Base-by-base conservation (phyloP, 1,140 invertebrate genomes). In the Trichonephila inaurata region DNA sequence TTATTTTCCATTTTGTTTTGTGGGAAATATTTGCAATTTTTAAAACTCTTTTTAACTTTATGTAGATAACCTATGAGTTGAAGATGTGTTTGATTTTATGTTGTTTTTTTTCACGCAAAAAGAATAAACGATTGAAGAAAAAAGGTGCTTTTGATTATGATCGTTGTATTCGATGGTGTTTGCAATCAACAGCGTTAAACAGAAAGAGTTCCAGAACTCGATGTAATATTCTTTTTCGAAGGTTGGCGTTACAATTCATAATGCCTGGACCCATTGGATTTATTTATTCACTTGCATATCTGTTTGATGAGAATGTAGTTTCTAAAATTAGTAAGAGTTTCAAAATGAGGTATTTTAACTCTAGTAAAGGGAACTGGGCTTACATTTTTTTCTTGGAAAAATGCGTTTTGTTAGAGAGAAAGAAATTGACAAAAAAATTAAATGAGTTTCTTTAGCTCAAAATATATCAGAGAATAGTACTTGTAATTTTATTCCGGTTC, bases 1-100 rank as follows among this genome's bases (percentile, higher is more conserved):
- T 77, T 28, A 77, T 77, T 40, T 77, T 33, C 72, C 28, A 33
- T 77, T 77, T 77, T 77, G 72, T 33, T 77, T 77, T 77, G 72
- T 14, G 72, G 72, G 14, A 77, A 33, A 33, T 77, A 40, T 77
- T 77, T 77, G 72, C 28, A 40, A 18, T 69, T 69, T 69, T 77
- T 33, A 16, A 33, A 40, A 77, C 24, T 77, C 5, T 24, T 69
- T 69, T n/a, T 24, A n/a, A n/a, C 66, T 69, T 77, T 33, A 16
- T 19, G 72, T 40, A 77, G 72, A 40, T 77, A 77, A 77, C 33
- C 21, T 14, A 16, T 14, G 28, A 28, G 28, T 77, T 40, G 72
- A 77, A 77, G 72, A 77, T 77, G 72, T 19, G 72, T 33, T 77
- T 77, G 24, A 77, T 33, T 77, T 77, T 40, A 77, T 40, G 72